Evolutionary conservation across 2,888 invertebrate species (phyloP).

Genomic region (Acanthosoma haemorrhoidale): DNA sequence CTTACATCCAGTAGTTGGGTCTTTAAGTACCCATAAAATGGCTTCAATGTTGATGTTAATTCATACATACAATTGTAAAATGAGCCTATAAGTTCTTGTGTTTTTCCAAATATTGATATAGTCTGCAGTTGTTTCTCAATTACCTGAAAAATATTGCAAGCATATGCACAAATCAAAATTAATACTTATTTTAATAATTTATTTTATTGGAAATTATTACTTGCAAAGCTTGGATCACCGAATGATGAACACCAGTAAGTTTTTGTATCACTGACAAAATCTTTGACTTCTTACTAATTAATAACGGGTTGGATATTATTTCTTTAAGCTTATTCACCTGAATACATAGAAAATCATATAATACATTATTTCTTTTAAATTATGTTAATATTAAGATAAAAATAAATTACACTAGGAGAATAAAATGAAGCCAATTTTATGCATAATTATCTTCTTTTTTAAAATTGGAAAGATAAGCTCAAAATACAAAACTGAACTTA

Average conservation of each 20-base stretch:
- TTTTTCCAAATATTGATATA: conserved; percentile 15
- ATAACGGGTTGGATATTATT: background rate
- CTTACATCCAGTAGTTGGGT: conserved; percentile 20
- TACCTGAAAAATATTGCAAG: background rate
- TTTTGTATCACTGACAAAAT: conserved; percentile 16
- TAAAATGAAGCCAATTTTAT: too few species aligned
- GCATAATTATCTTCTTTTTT: too few species aligned
- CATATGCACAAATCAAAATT: background rate
- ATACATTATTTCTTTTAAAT: too few species aligned
- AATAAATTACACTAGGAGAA: too few species aligned
- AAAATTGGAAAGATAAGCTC: too few species aligned
- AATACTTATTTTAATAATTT: background rate
- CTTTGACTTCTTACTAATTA: conserved; percentile 19
- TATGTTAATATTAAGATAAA: too few species aligned
- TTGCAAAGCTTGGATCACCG: conserved; percentile 6
- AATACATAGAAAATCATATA: background rate
- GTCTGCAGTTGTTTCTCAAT: conserved; percentile 22
- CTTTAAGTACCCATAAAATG: conserved; percentile 21
- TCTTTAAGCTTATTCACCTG: background rate
- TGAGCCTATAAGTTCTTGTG: conserved; percentile 1
- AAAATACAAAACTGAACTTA: too few species aligned
- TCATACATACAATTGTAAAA: conserved; percentile 15
- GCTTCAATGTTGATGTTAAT: conserved; percentile 16
- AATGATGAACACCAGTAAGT: conserved; percentile 17
- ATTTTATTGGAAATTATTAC: background rate